Base-by-base conservation (phyloP, 2,113 vertebrate genomes). In the Donacobius atricapilla region DNA sequence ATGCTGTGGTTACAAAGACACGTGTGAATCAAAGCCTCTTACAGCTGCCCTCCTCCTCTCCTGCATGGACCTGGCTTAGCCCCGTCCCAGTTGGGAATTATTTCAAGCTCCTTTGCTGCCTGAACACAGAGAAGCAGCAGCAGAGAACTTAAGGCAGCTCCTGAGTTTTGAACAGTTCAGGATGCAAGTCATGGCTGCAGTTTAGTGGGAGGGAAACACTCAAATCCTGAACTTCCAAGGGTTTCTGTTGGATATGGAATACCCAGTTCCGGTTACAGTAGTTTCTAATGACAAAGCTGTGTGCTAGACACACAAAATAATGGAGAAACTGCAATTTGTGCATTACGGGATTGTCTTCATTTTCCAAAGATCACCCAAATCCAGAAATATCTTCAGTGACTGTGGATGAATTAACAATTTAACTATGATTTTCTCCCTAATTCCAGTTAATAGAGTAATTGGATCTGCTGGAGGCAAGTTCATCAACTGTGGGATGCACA, bases 41-140 rank as follows among this genome's bases (percentile, higher is more conserved):
- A 42, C 8, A 64, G 13, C 47, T 7, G 6, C 48, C 61, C 14
- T 65, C 15, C 84, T 87, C 58, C 39, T 73, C 15, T 72, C 35
- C 56, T 70, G 35, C 27, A 1, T 28, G 72, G 69, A 51, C 37
- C 72, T 78, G 72, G 13, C 86, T 75, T 60, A 15, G 77, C n/a
- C 45, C 31, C 77, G 82, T 94, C 65, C 65, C 84, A 71, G 23
- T 6, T 60, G 53, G 50, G 78, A 71, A 91, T 92, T 70, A 70
- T 77, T 91, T 92, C 92, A 30, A 65, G 63, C 64, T 93, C 79
- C 15, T 94, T 70, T 53, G 72, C 76, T 81, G 68, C 64, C 71
- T 14, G 16, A 89, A 70, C 83, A 40, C 50, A 83, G 58, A 61
- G 56, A 80, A 92, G 85, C 48, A 93, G 71, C 65, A 85, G 58